Conservation (phyloP, 1,140 invertebrate genomes). For the Teleopsis dalmanni region DNA sequence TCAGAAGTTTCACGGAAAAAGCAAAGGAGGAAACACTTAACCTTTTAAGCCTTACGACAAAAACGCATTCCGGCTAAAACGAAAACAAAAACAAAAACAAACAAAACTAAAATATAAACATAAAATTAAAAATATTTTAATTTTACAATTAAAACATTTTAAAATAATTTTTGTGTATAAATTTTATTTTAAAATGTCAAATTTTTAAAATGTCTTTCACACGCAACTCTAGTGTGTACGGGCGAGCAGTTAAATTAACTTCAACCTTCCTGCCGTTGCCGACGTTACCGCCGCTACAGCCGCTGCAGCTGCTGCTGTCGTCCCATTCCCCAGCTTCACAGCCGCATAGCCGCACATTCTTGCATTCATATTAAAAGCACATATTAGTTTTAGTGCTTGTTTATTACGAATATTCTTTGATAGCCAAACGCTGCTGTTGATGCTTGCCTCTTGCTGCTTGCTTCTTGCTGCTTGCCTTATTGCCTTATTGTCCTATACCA, state of each 20-base stretch:
- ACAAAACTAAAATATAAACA: too few relatives aligned
- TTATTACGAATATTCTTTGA: conserved; percentile 4
- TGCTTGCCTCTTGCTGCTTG: background rate
- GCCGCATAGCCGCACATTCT: background rate
- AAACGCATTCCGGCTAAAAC: too few relatives aligned
- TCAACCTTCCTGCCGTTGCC: background rate
- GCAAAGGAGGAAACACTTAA: too few relatives aligned
- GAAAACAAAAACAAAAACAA: too few relatives aligned
- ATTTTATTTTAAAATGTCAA: conserved; percentile 7
- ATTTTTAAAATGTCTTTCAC: conserved; percentile 16
- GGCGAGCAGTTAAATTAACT: too few relatives aligned
- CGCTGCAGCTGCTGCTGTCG: background rate
- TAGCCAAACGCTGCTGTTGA: background rate
- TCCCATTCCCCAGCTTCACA: background rate
- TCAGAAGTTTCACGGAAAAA: too few relatives aligned
- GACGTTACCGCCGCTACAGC: background rate
- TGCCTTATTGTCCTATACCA: background rate
- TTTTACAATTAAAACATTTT: conserved; percentile 5
- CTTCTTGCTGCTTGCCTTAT: background rate
- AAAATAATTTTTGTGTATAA: conserved; percentile 6
- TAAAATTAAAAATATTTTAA: too few relatives aligned
- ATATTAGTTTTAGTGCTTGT: background rate
- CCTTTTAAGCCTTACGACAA: too few relatives aligned
- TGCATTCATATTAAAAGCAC: background rate
- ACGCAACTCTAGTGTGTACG: conserved; percentile 12